Percentiles rank a stretch among this genome's conserved stretches.
phyloP scores from a whole-genome alignment of 2,113 vertebrate genomes.

The Lutjanus erythropterus region DNA sequence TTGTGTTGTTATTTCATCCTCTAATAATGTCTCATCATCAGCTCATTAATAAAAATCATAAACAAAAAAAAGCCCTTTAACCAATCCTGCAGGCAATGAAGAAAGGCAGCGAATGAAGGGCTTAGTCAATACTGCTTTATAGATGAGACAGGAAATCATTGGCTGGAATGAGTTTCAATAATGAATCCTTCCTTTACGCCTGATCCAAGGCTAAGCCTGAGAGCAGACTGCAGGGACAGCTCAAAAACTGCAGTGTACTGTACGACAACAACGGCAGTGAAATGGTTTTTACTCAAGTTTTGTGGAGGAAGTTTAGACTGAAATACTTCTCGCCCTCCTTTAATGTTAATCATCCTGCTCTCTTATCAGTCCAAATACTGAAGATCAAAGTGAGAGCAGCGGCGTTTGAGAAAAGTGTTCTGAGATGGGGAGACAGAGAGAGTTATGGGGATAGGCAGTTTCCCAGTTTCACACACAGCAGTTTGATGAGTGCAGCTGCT shows the following conservation, averaged over 20 bases:
- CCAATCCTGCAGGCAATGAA: conserved; percentile 9
- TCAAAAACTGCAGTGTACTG: conserved; percentile 34
- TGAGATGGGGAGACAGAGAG: conserved; percentile 17
- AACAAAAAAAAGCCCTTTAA: conserved; percentile 1
- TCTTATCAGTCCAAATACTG: conserved; percentile 34
- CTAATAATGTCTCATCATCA: neutral
- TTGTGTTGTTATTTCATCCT: neutral
- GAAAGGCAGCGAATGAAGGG: neutral
- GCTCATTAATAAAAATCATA: neutral
- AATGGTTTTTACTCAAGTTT: conserved; percentile 9
- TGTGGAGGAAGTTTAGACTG: neutral
- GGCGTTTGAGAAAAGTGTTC: neutral
- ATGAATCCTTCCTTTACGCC: conserved; percentile 47
- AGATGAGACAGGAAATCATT: conserved; percentile 71
- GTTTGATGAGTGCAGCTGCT: conserved; percentile 54
- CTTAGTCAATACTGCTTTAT: conserved; percentile 52
- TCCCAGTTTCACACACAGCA: conserved; percentile 50
- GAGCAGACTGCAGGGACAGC: conserved; percentile 37
- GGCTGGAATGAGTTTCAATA: conserved; percentile 48
- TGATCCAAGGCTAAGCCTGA: conserved; percentile 38
- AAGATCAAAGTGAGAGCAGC: conserved; percentile 50
- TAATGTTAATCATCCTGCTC: conserved; percentile 19
- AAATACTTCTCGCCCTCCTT: neutral
- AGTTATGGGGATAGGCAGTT: conserved; percentile 29
- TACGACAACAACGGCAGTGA: neutral